Conservation (phyloP, 2,888 invertebrate genomes). For the Dusona sp. region DNA sequence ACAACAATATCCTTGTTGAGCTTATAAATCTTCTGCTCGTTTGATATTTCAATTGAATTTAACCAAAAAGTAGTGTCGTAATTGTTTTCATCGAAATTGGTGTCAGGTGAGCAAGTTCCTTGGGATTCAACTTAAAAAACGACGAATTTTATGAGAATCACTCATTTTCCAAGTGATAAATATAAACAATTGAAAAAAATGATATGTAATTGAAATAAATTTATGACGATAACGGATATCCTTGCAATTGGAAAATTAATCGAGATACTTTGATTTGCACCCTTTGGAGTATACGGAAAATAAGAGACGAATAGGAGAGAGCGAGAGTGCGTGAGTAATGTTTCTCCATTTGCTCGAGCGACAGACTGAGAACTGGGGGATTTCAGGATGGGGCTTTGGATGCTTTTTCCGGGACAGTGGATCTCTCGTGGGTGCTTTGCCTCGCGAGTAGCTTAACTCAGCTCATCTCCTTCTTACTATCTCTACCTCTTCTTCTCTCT, state of each 20-base stretch:
- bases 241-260: conserved; percentile 45
- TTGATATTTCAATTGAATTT: too few relatives aligned
- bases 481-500: not conserved
- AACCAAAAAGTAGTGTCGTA: too few relatives aligned
- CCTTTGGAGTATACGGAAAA: conserved; percentile 41
- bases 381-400: conserved; percentile 64
- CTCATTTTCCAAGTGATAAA: not conserved
- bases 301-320: conserved; percentile 67
- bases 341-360: conserved; percentile 78
- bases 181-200: not conserved
- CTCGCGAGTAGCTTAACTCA: conserved; percentile 50
- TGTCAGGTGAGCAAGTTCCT: too few relatives aligned
- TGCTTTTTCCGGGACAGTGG: conserved; percentile 71
- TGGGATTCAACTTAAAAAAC: too few relatives aligned
- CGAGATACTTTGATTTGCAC: conserved; percentile 58
- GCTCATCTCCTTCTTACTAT: conserved; percentile 17
- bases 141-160: not conserved
- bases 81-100: too few relatives aligned
- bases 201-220: not conserved
- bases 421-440: conserved; percentile 60
- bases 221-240: conserved; percentile 6
- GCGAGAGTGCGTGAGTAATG: conserved; percentile 82
- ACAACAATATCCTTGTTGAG: too few relatives aligned
- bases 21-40: too few relatives aligned
- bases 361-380: conserved; percentile 43